Conservation (phyloP, 2,888 invertebrate species). For the Electrophaes corylata region DNA sequence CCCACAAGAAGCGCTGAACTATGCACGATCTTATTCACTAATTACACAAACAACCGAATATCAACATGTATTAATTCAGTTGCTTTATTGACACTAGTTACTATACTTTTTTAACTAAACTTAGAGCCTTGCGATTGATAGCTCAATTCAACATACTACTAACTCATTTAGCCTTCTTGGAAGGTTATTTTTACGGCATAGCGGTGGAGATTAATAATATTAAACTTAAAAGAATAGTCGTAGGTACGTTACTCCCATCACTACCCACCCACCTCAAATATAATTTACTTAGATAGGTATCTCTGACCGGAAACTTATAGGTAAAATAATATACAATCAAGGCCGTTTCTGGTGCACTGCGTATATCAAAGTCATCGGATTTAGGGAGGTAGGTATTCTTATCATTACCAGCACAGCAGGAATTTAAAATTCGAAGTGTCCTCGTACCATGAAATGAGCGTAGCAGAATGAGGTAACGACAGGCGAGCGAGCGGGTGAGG, state of each 20-base stretch:
- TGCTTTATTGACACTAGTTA: constrained; percentile 25
- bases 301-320: background rate
- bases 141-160: background rate
- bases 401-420: constrained; percentile 39
- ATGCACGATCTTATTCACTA: constrained; percentile 36
- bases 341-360: constrained; percentile 17
- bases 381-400: constrained; percentile 29
- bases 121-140: constrained; percentile 18
- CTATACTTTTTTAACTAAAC: constrained; percentile 27
- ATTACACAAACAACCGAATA: constrained; percentile 39
- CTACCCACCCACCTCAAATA: background rate
- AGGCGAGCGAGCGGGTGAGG: constrained; percentile 56
- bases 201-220: background rate
- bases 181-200: too few species aligned
- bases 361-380: constrained; percentile 24
- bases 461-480: constrained; percentile 67
- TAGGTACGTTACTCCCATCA: background rate
- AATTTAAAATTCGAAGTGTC: constrained; percentile 53
- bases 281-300: background rate
- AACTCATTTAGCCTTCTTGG: too few species aligned
- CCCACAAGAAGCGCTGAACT: constrained; percentile 23
- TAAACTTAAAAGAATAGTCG: constrained; percentile 4
- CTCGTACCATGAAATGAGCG: constrained; percentile 61
- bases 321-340: constrained; percentile 10
- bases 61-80: constrained; percentile 39